phyloP scores from a whole-genome alignment of 2,888 invertebrate species.

The Drosophila acutilabella region DNA sequence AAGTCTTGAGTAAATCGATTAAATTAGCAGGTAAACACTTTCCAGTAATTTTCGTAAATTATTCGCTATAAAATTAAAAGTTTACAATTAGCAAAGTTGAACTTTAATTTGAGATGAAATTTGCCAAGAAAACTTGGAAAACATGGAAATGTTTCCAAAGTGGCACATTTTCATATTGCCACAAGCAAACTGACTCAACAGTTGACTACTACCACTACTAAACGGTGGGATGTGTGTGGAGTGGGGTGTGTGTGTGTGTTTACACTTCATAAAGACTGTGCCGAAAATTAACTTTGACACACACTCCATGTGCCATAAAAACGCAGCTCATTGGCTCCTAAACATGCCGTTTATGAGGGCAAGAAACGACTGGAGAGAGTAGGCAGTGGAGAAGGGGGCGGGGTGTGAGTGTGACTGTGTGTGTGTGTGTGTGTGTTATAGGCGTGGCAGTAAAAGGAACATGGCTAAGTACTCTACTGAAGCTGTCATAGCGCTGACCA shows the following conservation, averaged over 20 bases:
- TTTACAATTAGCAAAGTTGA: neutral
- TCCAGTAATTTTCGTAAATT: too few species aligned
- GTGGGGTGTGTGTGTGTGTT: conserved; percentile 18
- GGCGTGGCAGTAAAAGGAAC: conserved; percentile 41
- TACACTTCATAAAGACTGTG: conserved; percentile 57
- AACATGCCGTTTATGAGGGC: conserved; percentile 59
- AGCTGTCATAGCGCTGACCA: conserved; percentile 56
- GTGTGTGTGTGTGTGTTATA: conserved; percentile 7
- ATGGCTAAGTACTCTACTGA: conserved; percentile 51
- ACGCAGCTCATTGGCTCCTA: conserved; percentile 69
- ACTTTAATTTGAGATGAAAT: conserved; percentile 13
- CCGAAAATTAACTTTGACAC: conserved; percentile 67
- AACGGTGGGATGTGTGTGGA: conserved; percentile 26
- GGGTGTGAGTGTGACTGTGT: too few species aligned
- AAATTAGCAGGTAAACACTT: too few species aligned
- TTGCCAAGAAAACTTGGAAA: conserved; percentile 18
- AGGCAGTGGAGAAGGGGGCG: neutral
- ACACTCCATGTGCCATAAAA: conserved; percentile 60
- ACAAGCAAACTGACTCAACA: conserved; percentile 28
- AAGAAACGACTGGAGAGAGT: conserved; percentile 9
- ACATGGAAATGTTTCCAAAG: conserved; percentile 15
- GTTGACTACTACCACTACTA: conserved; percentile 3
- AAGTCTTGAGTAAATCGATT: too few species aligned
- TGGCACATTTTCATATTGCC: conserved; percentile 30
- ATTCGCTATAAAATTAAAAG: too few species aligned